Conservation (phyloP, 2,888 invertebrate species). For the Syrphus vitripennis region DNA sequence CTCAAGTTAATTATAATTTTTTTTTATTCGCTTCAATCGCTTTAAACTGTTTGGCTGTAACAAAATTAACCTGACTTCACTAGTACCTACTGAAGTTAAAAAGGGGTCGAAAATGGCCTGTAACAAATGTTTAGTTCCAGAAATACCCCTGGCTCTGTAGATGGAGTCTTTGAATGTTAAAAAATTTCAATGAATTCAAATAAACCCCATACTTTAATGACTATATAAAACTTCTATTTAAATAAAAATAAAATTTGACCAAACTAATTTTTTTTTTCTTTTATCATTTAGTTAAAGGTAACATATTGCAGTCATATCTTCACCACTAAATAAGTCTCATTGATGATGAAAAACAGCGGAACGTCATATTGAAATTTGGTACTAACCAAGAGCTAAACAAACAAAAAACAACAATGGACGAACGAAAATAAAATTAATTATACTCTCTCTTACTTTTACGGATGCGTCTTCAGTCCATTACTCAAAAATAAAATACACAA, state of each 20-base stretch:
- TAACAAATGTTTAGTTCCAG: too few relatives aligned
- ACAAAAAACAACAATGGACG: conserved; percentile 3
- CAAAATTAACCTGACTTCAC: too few relatives aligned
- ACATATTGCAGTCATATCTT: neutral
- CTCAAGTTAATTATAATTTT: too few relatives aligned
- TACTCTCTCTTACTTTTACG: conserved; percentile 69
- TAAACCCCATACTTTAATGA: too few relatives aligned
- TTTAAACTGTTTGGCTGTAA: too few relatives aligned
- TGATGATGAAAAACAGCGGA: neutral
- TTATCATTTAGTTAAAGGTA: neutral
- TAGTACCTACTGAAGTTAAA: too few relatives aligned
- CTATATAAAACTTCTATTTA: too few relatives aligned
- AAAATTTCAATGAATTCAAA: too few relatives aligned
- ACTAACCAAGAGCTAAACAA: neutral
- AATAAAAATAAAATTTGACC: neutral
- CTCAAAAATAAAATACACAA: conserved; percentile 22
- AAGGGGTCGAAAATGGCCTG: too few relatives aligned
- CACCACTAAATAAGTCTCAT: neutral
- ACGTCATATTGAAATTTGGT: neutral
- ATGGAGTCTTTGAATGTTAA: too few relatives aligned
- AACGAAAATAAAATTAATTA: conserved; percentile 1
- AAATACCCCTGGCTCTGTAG: too few relatives aligned
- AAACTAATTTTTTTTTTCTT: neutral
- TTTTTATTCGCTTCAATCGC: too few relatives aligned
- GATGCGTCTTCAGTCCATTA: conserved; percentile 59